Evolutionary conservation across 1,140 invertebrate species (phyloP).

Genomic region (Gryon sp.): DNA sequence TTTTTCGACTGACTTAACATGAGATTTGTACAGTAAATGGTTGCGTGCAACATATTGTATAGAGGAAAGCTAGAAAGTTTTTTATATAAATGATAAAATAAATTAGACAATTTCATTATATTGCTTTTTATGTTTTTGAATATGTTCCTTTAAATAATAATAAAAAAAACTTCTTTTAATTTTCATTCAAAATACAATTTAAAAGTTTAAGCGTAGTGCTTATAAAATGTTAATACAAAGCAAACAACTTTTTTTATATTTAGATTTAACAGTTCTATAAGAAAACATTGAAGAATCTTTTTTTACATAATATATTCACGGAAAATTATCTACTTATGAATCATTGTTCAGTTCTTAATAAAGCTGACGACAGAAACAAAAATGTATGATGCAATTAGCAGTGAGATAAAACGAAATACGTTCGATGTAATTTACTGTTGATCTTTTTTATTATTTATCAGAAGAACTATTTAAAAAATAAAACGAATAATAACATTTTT

Average conservation of each 20-base stretch:
- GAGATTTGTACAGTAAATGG: constrained; percentile 32
- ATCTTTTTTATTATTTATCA: too few relatives aligned
- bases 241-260: background rate
- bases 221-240: constrained; percentile 9
- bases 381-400: constrained; percentile 16
- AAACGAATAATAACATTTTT: too few relatives aligned
- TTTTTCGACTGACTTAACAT: constrained; percentile 32
- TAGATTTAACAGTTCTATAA: constrained; percentile 4
- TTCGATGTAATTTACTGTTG: background rate
- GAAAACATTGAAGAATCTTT: background rate
- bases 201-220: too few relatives aligned
- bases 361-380: constrained; percentile 4
- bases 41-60: constrained; percentile 23
- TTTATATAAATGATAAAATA: constrained; percentile 34
- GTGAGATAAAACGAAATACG: background rate
- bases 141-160: constrained; percentile 17
- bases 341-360: constrained; percentile 24
- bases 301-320: constrained; percentile 36
- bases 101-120: constrained; percentile 12
- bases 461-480: too few relatives aligned
- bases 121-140: constrained; percentile 15
- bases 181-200: too few relatives aligned
- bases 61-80: constrained; percentile 12
- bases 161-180: background rate
- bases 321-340: constrained; percentile 30